Conservation (phyloP, 1,140 invertebrate genomes). For the Bombus polaris region DNA sequence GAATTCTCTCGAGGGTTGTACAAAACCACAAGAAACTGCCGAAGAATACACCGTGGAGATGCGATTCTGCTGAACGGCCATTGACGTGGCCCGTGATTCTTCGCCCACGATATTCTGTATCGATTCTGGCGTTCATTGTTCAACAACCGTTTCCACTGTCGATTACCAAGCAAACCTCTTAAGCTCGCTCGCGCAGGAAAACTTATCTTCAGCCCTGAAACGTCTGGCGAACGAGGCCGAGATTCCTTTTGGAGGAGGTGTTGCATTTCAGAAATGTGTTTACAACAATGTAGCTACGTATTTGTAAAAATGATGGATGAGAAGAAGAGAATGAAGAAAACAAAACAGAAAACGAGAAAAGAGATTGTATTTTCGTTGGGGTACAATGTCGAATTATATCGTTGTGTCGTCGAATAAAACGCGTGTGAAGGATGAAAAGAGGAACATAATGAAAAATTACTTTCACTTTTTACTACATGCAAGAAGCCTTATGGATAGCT, state of each 20-base stretch:
- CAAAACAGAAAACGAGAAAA: not conserved
- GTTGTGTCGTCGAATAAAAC: not conserved
- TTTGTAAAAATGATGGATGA: not conserved
- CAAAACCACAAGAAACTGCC: not conserved
- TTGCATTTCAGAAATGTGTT: not conserved
- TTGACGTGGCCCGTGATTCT: not conserved
- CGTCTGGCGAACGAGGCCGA: not conserved
- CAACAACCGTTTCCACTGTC: constrained; percentile 59
- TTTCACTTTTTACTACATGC: constrained; percentile 22
- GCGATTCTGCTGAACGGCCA: not conserved
- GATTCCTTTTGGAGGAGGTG: not conserved
- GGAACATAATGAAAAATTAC: constrained; percentile 9
- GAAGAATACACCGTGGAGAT: not conserved
- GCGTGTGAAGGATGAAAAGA: not conserved
- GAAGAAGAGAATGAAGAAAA: not conserved
- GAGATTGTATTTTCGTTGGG: not conserved
- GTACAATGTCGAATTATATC: not conserved
- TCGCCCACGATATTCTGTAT: constrained; percentile 37
- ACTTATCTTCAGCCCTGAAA: constrained; percentile 6
- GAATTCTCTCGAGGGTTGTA: not conserved
- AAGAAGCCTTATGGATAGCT: not conserved
- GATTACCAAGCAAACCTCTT: not conserved
- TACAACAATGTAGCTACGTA: not conserved
- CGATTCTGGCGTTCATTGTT: not conserved
- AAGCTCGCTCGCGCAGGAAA: not conserved